Evolutionary conservation across 2,113 vertebrate genomes (phyloP).

Genomic region (Cricetomys ansorgei): DNA sequence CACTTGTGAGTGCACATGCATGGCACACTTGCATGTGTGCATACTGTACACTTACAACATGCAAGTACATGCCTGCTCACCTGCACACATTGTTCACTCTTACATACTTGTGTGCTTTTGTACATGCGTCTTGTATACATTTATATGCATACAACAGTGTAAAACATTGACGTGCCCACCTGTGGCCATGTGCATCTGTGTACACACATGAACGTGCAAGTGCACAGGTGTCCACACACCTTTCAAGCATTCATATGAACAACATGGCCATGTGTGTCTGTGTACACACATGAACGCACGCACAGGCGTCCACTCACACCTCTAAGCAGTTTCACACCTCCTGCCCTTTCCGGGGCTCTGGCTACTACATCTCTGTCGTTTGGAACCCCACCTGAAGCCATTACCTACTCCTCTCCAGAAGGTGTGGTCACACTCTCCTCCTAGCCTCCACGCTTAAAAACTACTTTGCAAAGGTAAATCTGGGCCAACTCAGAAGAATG

Average conservation of each 20-base stretch:
- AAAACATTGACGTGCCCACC: not conserved
- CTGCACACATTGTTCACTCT: not conserved
- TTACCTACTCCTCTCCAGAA: not conserved
- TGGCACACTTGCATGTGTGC: not conserved
- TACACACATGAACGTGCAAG: too few relatives aligned
- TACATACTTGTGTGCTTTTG: not conserved
- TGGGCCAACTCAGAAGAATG: not conserved
- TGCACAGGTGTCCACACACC: too few relatives aligned
- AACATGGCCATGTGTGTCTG: too few relatives aligned
- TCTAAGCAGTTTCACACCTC: not conserved
- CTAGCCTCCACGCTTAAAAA: rapidly evolving
- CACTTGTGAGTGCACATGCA: rapidly evolving
- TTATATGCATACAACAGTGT: not conserved
- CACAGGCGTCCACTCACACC: not conserved
- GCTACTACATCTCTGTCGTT: not conserved
- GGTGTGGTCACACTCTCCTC: too few relatives aligned
- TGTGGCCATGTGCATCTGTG: not conserved
- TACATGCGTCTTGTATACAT: not conserved
- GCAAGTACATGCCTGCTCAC: not conserved
- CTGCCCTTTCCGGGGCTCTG: not conserved
- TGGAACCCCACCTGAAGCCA: too few relatives aligned
- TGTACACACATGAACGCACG: too few relatives aligned
- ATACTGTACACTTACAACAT: not conserved
- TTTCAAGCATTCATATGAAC: too few relatives aligned
- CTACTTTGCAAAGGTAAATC: not conserved